Evolutionary conservation across 2,113 vertebrate genomes (phyloP).

Genomic region (Proteles cristata): DNA sequence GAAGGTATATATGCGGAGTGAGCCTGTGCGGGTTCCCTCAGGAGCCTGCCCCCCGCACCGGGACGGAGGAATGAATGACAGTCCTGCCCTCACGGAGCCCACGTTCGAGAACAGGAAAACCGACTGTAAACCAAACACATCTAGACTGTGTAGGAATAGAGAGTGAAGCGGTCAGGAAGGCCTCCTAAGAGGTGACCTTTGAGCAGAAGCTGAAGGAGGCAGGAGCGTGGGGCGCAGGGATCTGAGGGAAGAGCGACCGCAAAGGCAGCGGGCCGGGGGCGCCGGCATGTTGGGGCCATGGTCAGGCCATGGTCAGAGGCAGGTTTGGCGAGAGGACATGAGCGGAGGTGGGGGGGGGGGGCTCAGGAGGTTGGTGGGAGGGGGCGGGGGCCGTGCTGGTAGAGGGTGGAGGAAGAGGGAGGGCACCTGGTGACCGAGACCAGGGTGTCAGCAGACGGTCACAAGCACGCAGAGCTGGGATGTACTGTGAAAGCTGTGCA

Average conservation of each 20-base stretch:
- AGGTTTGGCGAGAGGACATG: not conserved
- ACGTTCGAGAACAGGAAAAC: no score
- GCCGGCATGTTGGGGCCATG: accelerated
- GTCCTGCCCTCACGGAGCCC: not conserved
- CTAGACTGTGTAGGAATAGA: accelerated
- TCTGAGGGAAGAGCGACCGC: not conserved
- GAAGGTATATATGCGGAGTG: not conserved
- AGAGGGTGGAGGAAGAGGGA: accelerated
- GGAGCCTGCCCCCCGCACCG: not conserved
- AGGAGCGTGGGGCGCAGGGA: accelerated
- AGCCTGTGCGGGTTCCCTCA: no score
- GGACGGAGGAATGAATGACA: no score
- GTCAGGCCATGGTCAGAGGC: accelerated
- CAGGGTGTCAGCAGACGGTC: accelerated
- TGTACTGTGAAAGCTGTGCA: not conserved
- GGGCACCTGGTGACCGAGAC: accelerated
- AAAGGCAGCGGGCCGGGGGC: accelerated
- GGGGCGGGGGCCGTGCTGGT: not conserved
- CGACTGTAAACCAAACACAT: accelerated
- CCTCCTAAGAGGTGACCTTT: not conserved
- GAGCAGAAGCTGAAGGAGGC: not conserved
- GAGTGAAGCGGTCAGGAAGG: not conserved
- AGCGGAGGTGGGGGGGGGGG: not conserved
- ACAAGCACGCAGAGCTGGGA: no score
- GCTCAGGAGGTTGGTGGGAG: not conserved